Base-by-base conservation (phyloP, 2,797 vertebrate genomes). In the Echiichthys vipera region DNA sequence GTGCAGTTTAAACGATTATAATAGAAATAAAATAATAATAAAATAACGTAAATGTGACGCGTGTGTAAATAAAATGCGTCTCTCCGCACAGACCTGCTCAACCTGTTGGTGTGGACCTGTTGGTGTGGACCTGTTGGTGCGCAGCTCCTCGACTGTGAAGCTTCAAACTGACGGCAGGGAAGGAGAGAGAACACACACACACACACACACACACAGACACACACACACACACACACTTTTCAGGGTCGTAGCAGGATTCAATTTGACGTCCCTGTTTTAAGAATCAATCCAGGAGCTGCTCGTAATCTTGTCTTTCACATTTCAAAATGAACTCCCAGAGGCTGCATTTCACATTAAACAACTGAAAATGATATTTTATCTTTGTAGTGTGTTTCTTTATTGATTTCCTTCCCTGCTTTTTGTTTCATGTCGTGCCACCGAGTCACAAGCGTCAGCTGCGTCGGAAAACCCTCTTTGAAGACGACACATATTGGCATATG, bases 401-500 rank as follows among this genome's bases (percentile, higher is more conserved):
- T 53, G 63, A 76, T 63, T 50, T 8, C 25, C 76, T 70, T 43
- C 56, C 75, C 18, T 32, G 32, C 37, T 42, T 70, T 65, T 39
- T 37, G 46, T 58, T 37, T 49, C 25, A 29, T 22, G 6, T 1
- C 7, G 11, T 39, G 42, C 34, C 36, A 1, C 51, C n/a, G 55
- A 72, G 61, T 63, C 70, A 8, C 64, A 5, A 5, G 72, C 53
- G 59, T 39, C 4, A 0, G 8, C 56, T 4, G 7, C 18, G 34
- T 15, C 34, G 32, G 46, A 50, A 85, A 71, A 50, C n/a, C 5
- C 20, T 27, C 65, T 78, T 74, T 85, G 78, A 88, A 77, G 67
- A 24, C 30, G 49, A 66, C 70, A 29, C 37, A 4, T 80, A 54
- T 75, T 65, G 80, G 70, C 83, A 80, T 74, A 84, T 74, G 85